A percentile compares a stretch with the other conserved stretches of the same genome.
Evolutionary conservation across 2,113 vertebrate species (phyloP).

Genomic region (Philantomba maxwellii): DNA sequence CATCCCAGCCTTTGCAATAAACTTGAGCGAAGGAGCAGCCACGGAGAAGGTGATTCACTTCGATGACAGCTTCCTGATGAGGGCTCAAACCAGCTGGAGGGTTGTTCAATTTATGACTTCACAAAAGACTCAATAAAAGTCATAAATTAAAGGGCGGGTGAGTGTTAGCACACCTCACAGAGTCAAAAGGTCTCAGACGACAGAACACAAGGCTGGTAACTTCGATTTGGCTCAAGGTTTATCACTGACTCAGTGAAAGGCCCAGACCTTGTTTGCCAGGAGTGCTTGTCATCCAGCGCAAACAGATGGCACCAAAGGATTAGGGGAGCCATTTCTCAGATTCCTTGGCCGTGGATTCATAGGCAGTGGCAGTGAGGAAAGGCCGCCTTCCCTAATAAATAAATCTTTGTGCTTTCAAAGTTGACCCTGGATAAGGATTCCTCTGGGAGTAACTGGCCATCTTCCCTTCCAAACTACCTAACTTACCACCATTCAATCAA

Average conservation of each 20-base stretch:
- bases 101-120: not conserved
- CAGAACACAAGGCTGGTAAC: not conserved
- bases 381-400: not conserved
- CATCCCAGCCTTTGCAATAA: not conserved
- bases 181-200: not conserved
- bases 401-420: not conserved
- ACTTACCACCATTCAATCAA: not conserved
- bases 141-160: conserved; percentile 30
- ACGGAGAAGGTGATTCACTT: not conserved
- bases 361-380: not conserved
- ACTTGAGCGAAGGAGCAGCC: not conserved
- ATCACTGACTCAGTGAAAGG: not conserved
- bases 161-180: not conserved
- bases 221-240: conserved; percentile 16
- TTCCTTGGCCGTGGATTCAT: accelerated
- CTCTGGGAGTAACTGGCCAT: not conserved
- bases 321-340: not conserved
- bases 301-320: not conserved
- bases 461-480: not conserved
- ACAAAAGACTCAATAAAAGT: conserved; percentile 3
- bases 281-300: not conserved
- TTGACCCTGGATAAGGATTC: not conserved
- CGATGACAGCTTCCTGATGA: conserved; percentile 22
- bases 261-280: not conserved
- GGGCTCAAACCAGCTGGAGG: not conserved